Base-by-base conservation (phyloP, 2,113 vertebrate species). In the Ondatra zibethicus region DNA sequence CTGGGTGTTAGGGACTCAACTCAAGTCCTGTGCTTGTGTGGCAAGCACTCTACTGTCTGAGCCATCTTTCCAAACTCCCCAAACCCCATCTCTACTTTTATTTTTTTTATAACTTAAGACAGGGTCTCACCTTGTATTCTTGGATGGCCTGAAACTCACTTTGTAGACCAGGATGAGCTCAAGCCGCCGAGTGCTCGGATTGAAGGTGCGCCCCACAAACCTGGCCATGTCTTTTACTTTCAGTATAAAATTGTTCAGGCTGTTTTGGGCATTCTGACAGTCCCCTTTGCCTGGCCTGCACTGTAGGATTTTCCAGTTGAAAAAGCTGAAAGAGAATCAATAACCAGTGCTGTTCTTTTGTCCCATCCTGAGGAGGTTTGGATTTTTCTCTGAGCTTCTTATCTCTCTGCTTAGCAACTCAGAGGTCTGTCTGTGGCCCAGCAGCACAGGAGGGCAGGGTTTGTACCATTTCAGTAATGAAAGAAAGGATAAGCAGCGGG, bases 291-390 rank as follows among this genome's bases (percentile, higher is more conserved):
- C 17, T 58, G 17, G 23, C 50, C 65, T 29, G 16, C 25, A 47
- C 10, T 63, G 8, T 52, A 88, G 31, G 91, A 58, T 93, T 96
- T 95, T 91, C 66, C 33, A 73, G 55, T 66, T 91, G 92, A 68
- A 58, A 17, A 92, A 75, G 68, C 31, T 4, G 33, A 61, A 61
- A 68, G 33, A 61, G 84, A 88, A 11, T 58, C 36, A 52, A 94
- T 25, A 14, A n/a, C 16, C 45, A 52, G 0, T 66, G 39, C 52
- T n/a, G 85, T 82, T 52, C 29, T 92, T 95, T 50, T 11, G 5
- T n/a, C 7, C 19, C 1, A 4, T 84, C 14, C 36, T 91, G 68
- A 68, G 94, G 89, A 92, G 7, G 29, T 65, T 66, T 61, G 17
- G 39, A 31, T 95, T 94, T 96, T 89, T 27, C 45, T 65, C 45